These are phyloP conservation scores for Thera obeliscata DNA, from an alignment of 2,888 invertebrate species.

Conservation along the genomic window DNA sequence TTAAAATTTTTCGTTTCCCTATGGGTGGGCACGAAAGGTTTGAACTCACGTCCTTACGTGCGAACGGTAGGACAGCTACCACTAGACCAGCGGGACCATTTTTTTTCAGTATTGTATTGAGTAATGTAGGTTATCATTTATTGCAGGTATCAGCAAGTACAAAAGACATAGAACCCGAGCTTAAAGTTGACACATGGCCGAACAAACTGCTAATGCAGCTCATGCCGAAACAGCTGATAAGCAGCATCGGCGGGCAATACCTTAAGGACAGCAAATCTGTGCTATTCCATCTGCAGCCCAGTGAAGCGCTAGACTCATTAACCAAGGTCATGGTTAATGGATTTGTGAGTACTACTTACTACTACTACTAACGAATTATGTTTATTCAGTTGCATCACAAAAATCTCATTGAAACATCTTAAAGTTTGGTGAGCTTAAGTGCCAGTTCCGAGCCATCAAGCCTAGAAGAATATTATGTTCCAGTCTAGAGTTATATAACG, in stretches of 20 bases:
- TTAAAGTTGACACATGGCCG: slow-evolving; percentile 98
- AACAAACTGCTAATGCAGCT: slow-evolving; percentile 96
- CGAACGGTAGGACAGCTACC: too few relatives aligned
- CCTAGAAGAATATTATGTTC: too few relatives aligned
- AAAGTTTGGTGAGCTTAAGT: too few relatives aligned
- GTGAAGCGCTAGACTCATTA: slow-evolving; percentile 93
- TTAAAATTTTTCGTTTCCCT: too few relatives aligned
- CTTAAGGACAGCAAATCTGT: slow-evolving; percentile 97
- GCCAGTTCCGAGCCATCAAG: too few relatives aligned
- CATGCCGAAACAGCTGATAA: slow-evolving; percentile 96
- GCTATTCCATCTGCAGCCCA: slow-evolving; percentile 92
- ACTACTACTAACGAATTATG: not conserved
- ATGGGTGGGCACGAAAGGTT: too few relatives aligned
- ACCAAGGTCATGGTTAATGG: slow-evolving; percentile 97
- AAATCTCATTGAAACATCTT: too few relatives aligned
- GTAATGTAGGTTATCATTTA: not conserved
- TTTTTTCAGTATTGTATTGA: too few relatives aligned
- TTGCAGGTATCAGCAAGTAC: slow-evolving; percentile 83
- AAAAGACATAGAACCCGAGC: slow-evolving; percentile 94
- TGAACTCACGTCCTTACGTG: too few relatives aligned
- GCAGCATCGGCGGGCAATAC: slow-evolving; percentile 94
- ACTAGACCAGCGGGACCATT: too few relatives aligned
- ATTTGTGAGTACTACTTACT: slow-evolving; percentile 87
- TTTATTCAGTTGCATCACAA: too few relatives aligned
- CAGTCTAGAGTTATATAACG: too few relatives aligned